Base-by-base conservation (phyloP, 2,797 vertebrate species). In the Protosalanx chinensis region DNA sequence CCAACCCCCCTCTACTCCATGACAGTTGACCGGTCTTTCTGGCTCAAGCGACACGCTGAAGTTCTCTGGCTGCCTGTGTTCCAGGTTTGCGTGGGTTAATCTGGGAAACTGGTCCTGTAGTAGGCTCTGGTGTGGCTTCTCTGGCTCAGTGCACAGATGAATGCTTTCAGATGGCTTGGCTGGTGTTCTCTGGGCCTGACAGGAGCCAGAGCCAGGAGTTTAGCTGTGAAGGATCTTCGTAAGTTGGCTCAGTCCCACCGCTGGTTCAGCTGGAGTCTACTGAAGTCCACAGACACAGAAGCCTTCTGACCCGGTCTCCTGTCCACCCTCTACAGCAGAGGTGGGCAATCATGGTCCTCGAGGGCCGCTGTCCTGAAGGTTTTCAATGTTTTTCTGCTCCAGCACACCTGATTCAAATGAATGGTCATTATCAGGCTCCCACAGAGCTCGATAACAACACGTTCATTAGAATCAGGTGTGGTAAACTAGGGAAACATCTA, bases 1-100 rank as follows among this genome's bases (percentile, higher is more conserved):
- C 41, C 41, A 46, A 27, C 23, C 41, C 32, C 51, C 67, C 51
- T 33, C 67, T 16, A 46, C 10, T 35, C 27, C 2, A 13, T 81
- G 58, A 62, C 10, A 68, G 18, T 66, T 78, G 85, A 82, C 78
- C 80, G 74, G 79, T 12, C 70, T 46, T 80, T 81, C 70, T 85
- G 75, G 73, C 82, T 76, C 32, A 0, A 15, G 62, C 41, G 32
- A 70, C 61, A 60, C 70, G 77, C 67, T 33, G 41, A 73, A 70
- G 80, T 72, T 62, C 73, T 0, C 68, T 13, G 37, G 2, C 37
- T 12, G 8, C 12, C 12, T 10, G 12, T 41, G 37, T 41, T 65
- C 70, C 62, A 71, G 77, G 67, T 82, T 37, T 4, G 65, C 13
- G 41, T 65, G 46, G 65, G 49, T 75, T 68, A 35, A 59, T 67